A percentile compares a stretch with the other conserved stretches of the same genome.
Conservation (phyloP, 1,140 invertebrate genomes). For the Bombus ignitus region DNA sequence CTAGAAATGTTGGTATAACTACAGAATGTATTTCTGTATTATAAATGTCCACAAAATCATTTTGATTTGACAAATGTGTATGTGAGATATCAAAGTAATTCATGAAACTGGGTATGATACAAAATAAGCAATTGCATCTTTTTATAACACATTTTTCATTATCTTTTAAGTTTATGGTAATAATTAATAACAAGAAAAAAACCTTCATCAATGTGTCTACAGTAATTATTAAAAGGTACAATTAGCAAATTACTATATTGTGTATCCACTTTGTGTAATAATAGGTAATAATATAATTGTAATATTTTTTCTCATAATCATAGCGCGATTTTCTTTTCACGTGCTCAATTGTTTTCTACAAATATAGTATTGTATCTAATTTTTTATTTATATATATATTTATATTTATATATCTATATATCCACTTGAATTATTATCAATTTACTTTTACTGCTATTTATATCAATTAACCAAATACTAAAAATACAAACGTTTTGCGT, state of each 20-base stretch:
- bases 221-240: constrained; percentile 83
- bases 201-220: constrained; percentile 82
- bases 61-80: constrained; percentile 26
- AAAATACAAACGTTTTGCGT: constrained; percentile 81
- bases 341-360: constrained; percentile 80
- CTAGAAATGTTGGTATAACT: constrained; percentile 15
- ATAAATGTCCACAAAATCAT: constrained; percentile 20
- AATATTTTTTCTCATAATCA: constrained; percentile 80
- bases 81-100: constrained; percentile 20
- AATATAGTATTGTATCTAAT: constrained; percentile 82
- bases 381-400: constrained; percentile 70
- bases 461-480: constrained; percentile 81
- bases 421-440: constrained; percentile 80
- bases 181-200: constrained; percentile 82
- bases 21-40: constrained; percentile 26
- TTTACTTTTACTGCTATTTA: constrained; percentile 79
- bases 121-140: constrained; percentile 76
- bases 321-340: constrained; percentile 79
- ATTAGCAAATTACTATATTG: constrained; percentile 83
- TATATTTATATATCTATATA: constrained; percentile 63
- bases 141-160: constrained; percentile 82
- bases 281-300: constrained; percentile 82
- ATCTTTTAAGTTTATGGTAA: constrained; percentile 81
- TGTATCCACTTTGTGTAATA: constrained; percentile 83
- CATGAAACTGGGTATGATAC: constrained; percentile 64